These are phyloP conservation scores for Gadus chalcogrammus DNA, from an alignment of 2,113 vertebrate genomes.

Conservation along the genomic window DNA sequence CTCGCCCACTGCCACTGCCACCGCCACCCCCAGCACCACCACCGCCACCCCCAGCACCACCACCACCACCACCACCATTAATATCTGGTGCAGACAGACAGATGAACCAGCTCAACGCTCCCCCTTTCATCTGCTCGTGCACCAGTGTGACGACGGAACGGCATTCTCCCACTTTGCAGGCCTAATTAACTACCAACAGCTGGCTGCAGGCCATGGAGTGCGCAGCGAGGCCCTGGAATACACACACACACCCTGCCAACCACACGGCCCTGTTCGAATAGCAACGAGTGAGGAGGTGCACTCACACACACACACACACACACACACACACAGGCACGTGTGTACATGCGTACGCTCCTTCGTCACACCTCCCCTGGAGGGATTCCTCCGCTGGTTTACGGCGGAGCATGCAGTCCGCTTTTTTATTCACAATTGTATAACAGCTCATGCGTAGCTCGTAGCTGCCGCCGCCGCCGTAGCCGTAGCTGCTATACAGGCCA, in stretches of 20 bases:
- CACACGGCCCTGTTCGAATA: neutral
- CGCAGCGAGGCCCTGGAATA: neutral
- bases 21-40: neutral
- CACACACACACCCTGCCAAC: neutral
- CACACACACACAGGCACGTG: too few relatives aligned
- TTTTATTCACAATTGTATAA: neutral
- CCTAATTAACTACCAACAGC: slow-evolving; percentile 14
- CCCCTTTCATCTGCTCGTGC: slow-evolving; percentile 2
- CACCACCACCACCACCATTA: neutral
- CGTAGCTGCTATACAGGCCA: neutral
- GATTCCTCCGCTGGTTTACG: neutral
- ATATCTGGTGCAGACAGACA: neutral
- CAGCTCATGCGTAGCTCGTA: neutral
- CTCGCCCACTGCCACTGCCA: neutral
- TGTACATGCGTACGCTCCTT: slow-evolving; percentile 24
- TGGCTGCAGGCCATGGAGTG: slow-evolving; percentile 4
- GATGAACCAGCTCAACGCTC: neutral
- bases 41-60: neutral
- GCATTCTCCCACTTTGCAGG: slow-evolving; percentile 3
- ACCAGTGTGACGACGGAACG: neutral
- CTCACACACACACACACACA: neutral
- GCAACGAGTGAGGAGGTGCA: neutral
- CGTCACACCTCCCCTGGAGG: slow-evolving; percentile 4
- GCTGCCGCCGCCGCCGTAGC: neutral
- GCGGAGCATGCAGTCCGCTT: neutral